Evolutionary conservation across 2,113 vertebrate genomes (phyloP), one percentile per base, ranked within the genome.

Genomic region (Narcine bancroftii): DNA sequence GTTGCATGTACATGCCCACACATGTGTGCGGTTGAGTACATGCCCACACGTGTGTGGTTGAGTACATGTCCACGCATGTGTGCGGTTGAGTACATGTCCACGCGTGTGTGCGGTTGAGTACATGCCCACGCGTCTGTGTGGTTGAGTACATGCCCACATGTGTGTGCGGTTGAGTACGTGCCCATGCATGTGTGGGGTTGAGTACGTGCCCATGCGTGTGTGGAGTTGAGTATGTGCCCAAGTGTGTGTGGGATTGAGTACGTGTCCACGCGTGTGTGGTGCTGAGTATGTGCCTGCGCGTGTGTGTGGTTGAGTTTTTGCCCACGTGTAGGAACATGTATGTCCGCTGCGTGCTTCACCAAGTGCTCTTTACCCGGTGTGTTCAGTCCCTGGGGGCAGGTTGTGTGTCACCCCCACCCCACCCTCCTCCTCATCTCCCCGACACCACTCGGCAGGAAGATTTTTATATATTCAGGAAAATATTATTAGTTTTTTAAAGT

Each of bases 391-490:
- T 29, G 26, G 69, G 17, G 1, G 39, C 17, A 4, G 19, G 24
- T 26, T 21, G 39, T 7, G 17, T 77, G 39, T 6, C 9, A 21
- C 1, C 0, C 76, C n/a, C n/a, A 24, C 0, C 21, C 77, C 6
- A 0, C 45, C 45, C 6, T 19, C 77, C 5, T 79, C 6, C 6
- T 21, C 45, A 50, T 26, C 47, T 53, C 9, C 0, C 77, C 47
- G 11, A 9, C 77, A 29, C 45, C 26, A 42, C 10, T 0, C 45
- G 33, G 47, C 77, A 29, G 77, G 21, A 26, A 19, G 76, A 21
- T 81, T 53, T 47, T 26, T 79, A 79, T 79, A 81, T 50, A 50
- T 81, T 81, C 77, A 81, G 47, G 77, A 81, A 81, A 81, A 81
- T 81, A 81, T 26, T 81, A 53, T 81, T 79, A 29, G 77, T 50